Base-by-base conservation (phyloP, 2,113 vertebrate genomes). In the Cyprinodon brontotheroides region DNA sequence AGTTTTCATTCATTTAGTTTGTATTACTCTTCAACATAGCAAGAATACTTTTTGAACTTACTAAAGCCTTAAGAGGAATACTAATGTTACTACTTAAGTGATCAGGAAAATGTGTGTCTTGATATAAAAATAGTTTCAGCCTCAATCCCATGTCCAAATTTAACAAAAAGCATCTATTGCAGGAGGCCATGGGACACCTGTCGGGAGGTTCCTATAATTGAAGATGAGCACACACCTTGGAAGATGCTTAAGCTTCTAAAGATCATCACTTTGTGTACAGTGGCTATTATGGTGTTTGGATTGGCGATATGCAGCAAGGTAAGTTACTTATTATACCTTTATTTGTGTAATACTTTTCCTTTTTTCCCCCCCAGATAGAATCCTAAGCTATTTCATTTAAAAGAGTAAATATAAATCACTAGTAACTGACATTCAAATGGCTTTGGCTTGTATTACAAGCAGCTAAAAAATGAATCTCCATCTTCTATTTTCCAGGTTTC, bases 271-370 rank as follows among this genome's bases (percentile, higher is more conserved):
- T 72, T 91, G 12, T 59, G 8, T 37, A 0, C 77, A 1, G 75
- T 89, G 4, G 66, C 59, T 7, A 0, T 90, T 4, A 8, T 86
- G 2, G 91, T 92, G n/a, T 92, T 93, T 71, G 82, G 75, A 29
- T 39, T 82, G 17, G 91, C 90, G 0, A 10, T 93, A 0, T 88
- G 92, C 2, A 94, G 92, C 82, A 93, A 94, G 91, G 93, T 90
- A 37, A 61, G 77, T 1, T 50, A 1, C 39, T n/a, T 70, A 60
- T 41, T 9, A 12, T 4, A 37, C 4, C 17, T 57, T 43, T 36
- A 50, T 13, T 11, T 65, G 29, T 65, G 4, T 62, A 2, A 57
- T 4, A 8, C 41, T 20, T n/a, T 10, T 15, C 40, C 20, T 22
- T 2, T 20, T 41, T 37, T 37, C 15, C 1, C 1, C 37, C 1